Conservation (phyloP, 1,140 invertebrate genomes). For the Saccostrea echinata region DNA sequence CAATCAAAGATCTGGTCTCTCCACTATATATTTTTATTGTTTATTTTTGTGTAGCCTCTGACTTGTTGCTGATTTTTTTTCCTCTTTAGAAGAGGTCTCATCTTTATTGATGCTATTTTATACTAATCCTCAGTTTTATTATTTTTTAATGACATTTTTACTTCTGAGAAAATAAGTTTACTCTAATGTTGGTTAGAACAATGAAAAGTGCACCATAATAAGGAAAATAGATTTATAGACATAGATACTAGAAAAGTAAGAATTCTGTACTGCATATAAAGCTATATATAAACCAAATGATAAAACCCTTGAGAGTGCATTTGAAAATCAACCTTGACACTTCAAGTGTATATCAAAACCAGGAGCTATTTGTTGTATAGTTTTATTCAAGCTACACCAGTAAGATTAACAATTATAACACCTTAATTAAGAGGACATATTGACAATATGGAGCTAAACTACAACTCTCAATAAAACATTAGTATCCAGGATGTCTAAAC, state of each 20-base stretch:
- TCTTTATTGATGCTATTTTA: not conserved
- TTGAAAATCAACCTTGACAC: too few species aligned
- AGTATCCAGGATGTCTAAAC: too few species aligned
- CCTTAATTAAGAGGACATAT: not conserved
- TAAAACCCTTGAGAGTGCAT: too few species aligned
- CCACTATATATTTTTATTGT: not conserved
- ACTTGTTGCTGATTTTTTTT: not conserved
- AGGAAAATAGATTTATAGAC: too few species aligned
- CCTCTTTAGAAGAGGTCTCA: not conserved
- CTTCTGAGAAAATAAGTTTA: too few species aligned
- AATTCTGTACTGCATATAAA: too few species aligned
- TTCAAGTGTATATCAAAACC: not conserved
- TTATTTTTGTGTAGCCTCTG: not conserved
- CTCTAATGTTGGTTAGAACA: too few species aligned
- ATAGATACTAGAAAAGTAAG: too few species aligned
- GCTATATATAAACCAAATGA: too few species aligned
- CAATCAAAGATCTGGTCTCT: constrained; percentile 20
- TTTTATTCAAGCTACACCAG: not conserved
- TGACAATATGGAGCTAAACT: not conserved
- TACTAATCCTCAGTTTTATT: not conserved
- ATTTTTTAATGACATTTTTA: too few species aligned
- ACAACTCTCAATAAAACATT: not conserved
- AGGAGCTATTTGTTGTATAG: not conserved
- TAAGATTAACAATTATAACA: not conserved
- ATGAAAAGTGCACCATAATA: too few species aligned